Percentiles rank a stretch among this genome's conserved stretches.
Evolutionary conservation across 1,140 invertebrate species (phyloP).

Genomic region (Drosophila kepulauana): DNA sequence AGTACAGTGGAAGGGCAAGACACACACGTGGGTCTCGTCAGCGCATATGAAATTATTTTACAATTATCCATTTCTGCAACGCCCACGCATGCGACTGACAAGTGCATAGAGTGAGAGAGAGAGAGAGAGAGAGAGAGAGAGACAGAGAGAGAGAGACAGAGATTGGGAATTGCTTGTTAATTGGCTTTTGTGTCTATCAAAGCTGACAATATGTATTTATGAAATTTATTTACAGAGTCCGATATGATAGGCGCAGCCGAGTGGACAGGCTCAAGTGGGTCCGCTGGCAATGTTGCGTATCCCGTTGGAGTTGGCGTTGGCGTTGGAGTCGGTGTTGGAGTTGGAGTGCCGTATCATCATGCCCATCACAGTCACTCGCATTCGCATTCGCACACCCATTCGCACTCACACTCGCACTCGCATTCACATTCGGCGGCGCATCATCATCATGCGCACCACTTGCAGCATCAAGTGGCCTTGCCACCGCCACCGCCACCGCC

Average conservation of each 20-base stretch:
- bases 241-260: slow-evolving; percentile 85
- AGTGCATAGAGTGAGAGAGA: slow-evolving; percentile 24
- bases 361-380: slow-evolving; percentile 83
- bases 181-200: slow-evolving; percentile 35
- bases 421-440: slow-evolving; percentile 41
- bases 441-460: slow-evolving; percentile 47
- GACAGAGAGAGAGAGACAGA: not conserved
- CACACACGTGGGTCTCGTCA: slow-evolving; percentile 51
- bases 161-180: slow-evolving; percentile 46
- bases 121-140: not conserved
- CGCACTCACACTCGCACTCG: slow-evolving; percentile 44
- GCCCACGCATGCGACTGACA: slow-evolving; percentile 66
- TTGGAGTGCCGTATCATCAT: slow-evolving; percentile 84
- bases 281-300: slow-evolving; percentile 55
- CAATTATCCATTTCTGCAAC: slow-evolving; percentile 66
- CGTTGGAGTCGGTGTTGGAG: slow-evolving; percentile 59
- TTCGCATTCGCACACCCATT: slow-evolving; percentile 43
- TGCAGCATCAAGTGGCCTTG: slow-evolving; percentile 74
- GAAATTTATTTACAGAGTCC: slow-evolving; percentile 67
- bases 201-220: slow-evolving; percentile 1
- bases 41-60: slow-evolving; percentile 76
- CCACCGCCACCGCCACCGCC: slow-evolving; percentile 85
- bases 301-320: slow-evolving; percentile 52
- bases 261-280: slow-evolving; percentile 75
- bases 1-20: not conserved